Evolutionary conservation across 2,888 invertebrate genomes (phyloP), one percentile per base, ranked within the genome.

Genomic region (Drosophila monieri): DNA sequence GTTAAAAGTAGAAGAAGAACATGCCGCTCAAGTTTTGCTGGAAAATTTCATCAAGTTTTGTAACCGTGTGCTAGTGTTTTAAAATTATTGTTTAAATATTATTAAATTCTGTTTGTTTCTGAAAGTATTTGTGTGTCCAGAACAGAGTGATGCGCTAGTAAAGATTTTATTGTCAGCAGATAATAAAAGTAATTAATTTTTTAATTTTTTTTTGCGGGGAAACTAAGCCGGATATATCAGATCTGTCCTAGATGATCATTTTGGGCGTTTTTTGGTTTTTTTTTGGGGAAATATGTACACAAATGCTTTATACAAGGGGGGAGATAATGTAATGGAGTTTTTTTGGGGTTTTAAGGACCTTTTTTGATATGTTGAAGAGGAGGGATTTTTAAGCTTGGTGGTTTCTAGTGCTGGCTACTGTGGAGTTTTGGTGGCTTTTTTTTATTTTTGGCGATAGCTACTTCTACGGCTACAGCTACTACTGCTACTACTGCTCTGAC

Each of bases 401-500:
- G 43, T 21, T 21, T 18, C 43, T 43, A 21, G 62, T 62, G 62
- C 62, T 61, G 48, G 44, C 66, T 64, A 53, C 46, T 53, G 44
- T 53, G 37, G 52, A 43, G 54, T 15, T 32, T 35, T 35, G 21
- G 9, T 27, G 27, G 39, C 27, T 57, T 27, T 27, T 27, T 25
- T 27, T 27, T 27, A 25, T 25, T 25, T 25, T 35, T 18, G 32
- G 43, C 43, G 43, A 21, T 43, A 21, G 43, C 43, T 43, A 43
- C 21, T 21, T 43, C 43, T 43, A 43, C 43, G 6, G 48, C 18
- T 18, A 18, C 18, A 18, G 18, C 18, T 18, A 18, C 18, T 18
- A 18, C 18, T 1, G 1, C 18, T 18, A 18, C 91, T 91, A 91
- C 85, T 90, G 91, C 90, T 91, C 91, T 90, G 91, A 91, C 89